A percentile compares a stretch with the other conserved stretches of the same genome.
Conservation (phyloP, 2,113 vertebrate species). For the Herpetotheres cachinnans region DNA sequence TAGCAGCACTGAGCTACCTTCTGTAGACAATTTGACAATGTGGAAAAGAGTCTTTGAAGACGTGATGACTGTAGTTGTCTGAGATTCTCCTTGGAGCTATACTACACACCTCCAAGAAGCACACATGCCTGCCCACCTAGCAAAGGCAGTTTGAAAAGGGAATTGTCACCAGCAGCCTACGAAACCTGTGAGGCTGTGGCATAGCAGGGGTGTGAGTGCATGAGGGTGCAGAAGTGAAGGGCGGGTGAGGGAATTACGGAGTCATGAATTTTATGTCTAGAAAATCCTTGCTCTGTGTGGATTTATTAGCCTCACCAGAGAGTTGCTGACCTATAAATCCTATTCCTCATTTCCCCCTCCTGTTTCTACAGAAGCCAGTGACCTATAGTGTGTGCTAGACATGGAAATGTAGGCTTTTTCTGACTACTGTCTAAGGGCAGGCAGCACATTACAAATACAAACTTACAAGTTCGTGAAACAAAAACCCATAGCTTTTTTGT, state of each 20-base stretch:
- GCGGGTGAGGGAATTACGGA: fast-evolving
- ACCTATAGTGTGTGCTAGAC: background rate
- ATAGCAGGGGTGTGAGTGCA: background rate
- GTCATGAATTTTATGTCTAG: background rate
- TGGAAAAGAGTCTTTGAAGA: background rate
- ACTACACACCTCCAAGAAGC: background rate
- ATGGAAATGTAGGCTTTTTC: background rate
- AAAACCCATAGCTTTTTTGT: background rate
- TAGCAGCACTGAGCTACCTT: background rate
- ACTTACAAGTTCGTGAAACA: background rate
- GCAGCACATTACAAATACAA: background rate
- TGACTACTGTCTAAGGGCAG: background rate
- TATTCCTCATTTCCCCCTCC: background rate
- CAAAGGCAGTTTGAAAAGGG: background rate
- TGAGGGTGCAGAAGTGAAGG: fast-evolving
- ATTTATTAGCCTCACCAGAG: background rate
- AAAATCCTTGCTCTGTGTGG: background rate
- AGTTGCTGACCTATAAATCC: background rate
- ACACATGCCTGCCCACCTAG: background rate
- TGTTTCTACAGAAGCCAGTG: background rate
- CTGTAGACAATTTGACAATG: background rate
- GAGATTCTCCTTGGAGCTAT: background rate
- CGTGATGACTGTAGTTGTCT: fast-evolving
- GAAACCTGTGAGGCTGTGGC: background rate
- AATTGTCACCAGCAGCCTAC: background rate